A percentile compares a stretch with the other conserved stretches of the same genome.
Conservation (phyloP, 2,113 vertebrate species). For the Pseudorhombus dupliciocellatus region DNA sequence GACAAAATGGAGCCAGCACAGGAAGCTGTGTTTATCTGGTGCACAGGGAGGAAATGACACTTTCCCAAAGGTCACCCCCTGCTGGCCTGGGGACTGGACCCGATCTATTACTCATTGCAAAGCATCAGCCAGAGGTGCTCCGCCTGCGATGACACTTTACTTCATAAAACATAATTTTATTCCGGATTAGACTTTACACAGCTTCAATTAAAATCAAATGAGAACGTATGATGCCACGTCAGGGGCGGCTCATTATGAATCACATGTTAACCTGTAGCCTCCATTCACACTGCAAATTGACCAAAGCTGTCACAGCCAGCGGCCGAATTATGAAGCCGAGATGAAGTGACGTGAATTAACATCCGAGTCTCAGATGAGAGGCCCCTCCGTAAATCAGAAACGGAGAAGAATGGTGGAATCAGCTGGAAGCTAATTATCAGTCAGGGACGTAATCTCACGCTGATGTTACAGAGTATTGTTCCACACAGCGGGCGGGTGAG, state of each 20-base stretch:
- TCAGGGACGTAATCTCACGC: conserved; percentile 52
- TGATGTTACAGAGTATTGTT: conserved; percentile 46
- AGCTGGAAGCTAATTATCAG: conserved; percentile 64
- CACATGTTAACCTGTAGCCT: neutral
- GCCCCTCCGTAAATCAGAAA: conserved; percentile 50
- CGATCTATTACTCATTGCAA: too few species aligned
- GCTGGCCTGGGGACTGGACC: too few species aligned
- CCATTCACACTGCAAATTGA: neutral
- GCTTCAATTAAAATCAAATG: neutral
- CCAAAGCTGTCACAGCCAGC: conserved; percentile 20
- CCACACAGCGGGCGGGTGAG: conserved; percentile 10
- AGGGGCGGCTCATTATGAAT: neutral
- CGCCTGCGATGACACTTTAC: too few species aligned
- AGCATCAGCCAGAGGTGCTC: too few species aligned
- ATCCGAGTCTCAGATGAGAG: conserved; percentile 49
- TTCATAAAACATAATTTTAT: too few species aligned
- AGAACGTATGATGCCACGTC: too few species aligned
- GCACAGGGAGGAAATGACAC: too few species aligned
- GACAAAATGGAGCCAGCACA: neutral
- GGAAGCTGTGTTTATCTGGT: too few species aligned
- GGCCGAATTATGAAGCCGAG: conserved; percentile 43
- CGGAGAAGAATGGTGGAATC: conserved; percentile 49
- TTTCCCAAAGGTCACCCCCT: too few species aligned
- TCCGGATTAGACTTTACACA: too few species aligned
- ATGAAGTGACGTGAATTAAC: conserved; percentile 70